Conservation (phyloP, 92 coral and sea anemone genomes). For the Hydrozoanthus gracilis region DNA sequence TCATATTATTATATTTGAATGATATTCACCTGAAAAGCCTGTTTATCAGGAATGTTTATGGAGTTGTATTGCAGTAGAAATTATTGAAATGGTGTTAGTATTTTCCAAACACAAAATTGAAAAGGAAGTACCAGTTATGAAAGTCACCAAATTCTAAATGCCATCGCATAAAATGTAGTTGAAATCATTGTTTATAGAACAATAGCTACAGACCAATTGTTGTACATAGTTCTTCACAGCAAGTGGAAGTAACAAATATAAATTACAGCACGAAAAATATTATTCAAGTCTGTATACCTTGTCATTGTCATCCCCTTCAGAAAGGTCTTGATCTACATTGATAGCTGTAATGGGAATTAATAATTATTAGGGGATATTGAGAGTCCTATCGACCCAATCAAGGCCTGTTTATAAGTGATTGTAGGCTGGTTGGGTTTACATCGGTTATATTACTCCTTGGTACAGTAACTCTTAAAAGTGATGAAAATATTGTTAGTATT, state of each 20-base stretch:
- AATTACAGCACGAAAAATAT: slow-evolving; percentile 10
- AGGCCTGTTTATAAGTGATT: slow-evolving; percentile 16
- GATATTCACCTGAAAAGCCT: neutral
- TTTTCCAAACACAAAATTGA: neutral
- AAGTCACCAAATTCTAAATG: neutral
- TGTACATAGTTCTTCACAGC: neutral
- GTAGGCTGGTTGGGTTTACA: slow-evolving; percentile 7
- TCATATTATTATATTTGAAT: neutral
- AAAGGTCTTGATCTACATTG: slow-evolving; percentile 24
- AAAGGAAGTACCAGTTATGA: neutral
- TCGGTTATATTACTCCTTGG: neutral
- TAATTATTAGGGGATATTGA: slow-evolving; percentile 9
- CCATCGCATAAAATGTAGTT: neutral
- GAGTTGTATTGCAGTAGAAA: slow-evolving; percentile 1
- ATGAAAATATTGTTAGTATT: slow-evolving; percentile 3
- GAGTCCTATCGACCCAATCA: slow-evolving; percentile 26
- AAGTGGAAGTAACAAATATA: neutral
- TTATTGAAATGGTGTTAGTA: neutral
- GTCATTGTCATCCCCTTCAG: slow-evolving; percentile 30
- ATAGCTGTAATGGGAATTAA: slow-evolving; percentile 27
- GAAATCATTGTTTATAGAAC: neutral
- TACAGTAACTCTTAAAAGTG: neutral
- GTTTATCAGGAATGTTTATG: neutral
- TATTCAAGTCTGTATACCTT: slow-evolving; percentile 15
- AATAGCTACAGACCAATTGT: neutral